Conservation (phyloP, 2,797 vertebrate genomes). For the Sebastes hubbsi region DNA sequence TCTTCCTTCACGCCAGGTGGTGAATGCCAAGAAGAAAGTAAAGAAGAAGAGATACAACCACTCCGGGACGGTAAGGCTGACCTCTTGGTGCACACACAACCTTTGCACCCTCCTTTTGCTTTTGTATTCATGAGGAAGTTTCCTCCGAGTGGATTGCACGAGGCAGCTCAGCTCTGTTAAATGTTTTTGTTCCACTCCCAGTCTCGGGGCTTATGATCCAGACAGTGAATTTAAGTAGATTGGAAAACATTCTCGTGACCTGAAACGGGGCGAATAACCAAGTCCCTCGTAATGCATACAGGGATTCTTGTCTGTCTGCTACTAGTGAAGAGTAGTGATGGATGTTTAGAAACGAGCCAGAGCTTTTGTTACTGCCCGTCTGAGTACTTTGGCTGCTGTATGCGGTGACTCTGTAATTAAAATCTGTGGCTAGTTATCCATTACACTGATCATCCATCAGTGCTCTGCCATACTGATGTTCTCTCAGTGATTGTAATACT, state of each 20-base stretch:
- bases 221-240: conserved; percentile 36
- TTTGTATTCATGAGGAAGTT: conserved; percentile 36
- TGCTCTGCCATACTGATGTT: conserved; percentile 12
- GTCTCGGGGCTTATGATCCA: conserved; percentile 8
- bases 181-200: conserved; percentile 24
- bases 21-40: conserved; percentile 96
- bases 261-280: conserved; percentile 11
- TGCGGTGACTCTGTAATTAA: conserved; percentile 62
- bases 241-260: conserved; percentile 32
- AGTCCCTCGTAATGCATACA: conserved; percentile 12
- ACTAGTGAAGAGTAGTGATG: conserved; percentile 37
- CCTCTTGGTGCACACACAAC: conserved; percentile 11
- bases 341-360: conserved; percentile 50
- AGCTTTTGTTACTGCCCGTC: conserved; percentile 39
- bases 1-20: conserved; percentile 83
- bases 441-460: conserved; percentile 59
- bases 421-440: conserved; percentile 65
- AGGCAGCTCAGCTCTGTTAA: conserved; percentile 28
- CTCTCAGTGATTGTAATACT: conserved; percentile 54
- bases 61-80: conserved; percentile 88
- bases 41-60: conserved; percentile 97
- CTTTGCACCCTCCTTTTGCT: not conserved
- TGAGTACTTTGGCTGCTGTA: conserved; percentile 39
- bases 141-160: conserved; percentile 23
- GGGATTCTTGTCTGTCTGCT: conserved; percentile 4